Evolutionary conservation across 2,797 vertebrate species (phyloP).

Genomic region (Emys orbicularis): DNA sequence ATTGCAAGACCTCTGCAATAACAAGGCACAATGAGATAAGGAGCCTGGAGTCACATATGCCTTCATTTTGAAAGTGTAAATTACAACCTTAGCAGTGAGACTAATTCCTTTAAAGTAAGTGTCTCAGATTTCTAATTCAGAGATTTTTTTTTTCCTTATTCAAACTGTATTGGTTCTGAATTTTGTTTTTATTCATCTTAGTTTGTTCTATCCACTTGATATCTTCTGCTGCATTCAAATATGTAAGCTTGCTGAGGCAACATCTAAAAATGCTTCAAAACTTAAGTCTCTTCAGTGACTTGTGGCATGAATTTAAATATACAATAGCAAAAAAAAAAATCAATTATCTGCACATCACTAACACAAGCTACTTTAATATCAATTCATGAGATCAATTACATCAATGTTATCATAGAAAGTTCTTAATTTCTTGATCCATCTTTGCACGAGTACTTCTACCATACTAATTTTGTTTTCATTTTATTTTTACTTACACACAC

Average conservation of each 20-base stretch:
- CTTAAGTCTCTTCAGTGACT: background rate
- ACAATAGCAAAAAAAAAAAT: background rate
- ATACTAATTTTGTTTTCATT: background rate
- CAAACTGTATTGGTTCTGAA: background rate
- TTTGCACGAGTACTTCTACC: background rate
- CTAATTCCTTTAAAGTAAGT: background rate
- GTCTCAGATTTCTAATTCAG: background rate
- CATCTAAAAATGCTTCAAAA: background rate
- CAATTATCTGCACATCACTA: background rate
- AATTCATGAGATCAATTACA: background rate
- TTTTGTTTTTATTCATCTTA: background rate
- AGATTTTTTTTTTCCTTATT: background rate
- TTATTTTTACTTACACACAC: background rate
- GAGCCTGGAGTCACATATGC: background rate
- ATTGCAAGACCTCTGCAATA: background rate
- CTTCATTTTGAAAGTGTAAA: background rate
- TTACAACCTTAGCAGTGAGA: background rate
- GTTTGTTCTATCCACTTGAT: background rate
- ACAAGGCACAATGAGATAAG: background rate
- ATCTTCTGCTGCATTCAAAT: background rate
- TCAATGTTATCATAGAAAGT: background rate
- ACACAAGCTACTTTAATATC: background rate
- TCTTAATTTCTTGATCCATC: background rate
- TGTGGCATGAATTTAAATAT: background rate
- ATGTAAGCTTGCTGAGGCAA: background rate